Percentiles rank a stretch among this genome's conserved stretches.
Evolutionary conservation across 2,797 vertebrate genomes (phyloP).

Genomic region (Acrossocheilus wenchowensis): DNA sequence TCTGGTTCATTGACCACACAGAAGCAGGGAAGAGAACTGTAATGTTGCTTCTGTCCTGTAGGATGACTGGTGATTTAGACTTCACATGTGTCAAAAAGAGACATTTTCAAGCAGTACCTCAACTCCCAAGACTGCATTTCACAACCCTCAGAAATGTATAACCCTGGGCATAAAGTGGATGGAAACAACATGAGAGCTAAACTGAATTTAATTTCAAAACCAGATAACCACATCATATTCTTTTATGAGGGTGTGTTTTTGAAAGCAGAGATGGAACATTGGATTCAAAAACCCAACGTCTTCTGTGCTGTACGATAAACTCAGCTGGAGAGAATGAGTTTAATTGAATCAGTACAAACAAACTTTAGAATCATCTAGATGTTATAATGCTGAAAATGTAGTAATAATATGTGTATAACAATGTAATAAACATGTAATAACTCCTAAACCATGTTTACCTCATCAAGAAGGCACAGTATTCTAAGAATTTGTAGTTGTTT

Average conservation of each 20-base stretch:
- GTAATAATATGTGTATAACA: neutral
- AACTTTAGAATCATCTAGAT: neutral
- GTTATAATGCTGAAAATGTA: neutral
- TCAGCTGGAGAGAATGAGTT: neutral
- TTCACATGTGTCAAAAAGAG: constrained; percentile 10
- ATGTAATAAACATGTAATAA: constrained; percentile 13
- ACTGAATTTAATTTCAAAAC: constrained; percentile 22
- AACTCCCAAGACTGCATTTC: constrained; percentile 2
- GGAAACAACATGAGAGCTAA: constrained; percentile 15
- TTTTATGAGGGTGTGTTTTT: constrained; percentile 37
- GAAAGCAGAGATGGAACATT: constrained; percentile 23
- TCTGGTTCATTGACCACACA: constrained; percentile 4
- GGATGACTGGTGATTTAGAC: neutral
- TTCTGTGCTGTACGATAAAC: neutral
- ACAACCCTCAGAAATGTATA: constrained; percentile 7
- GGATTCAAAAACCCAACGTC: neutral
- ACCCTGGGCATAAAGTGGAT: neutral
- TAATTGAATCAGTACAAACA: neutral
- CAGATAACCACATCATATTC: constrained; percentile 33
- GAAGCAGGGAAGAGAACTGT: constrained; percentile 12
- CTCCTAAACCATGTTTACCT: neutral
- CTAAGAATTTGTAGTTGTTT: neutral
- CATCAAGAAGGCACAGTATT: neutral
- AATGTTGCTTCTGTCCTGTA: constrained; percentile 6
- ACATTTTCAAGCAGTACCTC: neutral